Conservation (phyloP, 2,113 vertebrate genomes). For the Pollachius pollachius region DNA sequence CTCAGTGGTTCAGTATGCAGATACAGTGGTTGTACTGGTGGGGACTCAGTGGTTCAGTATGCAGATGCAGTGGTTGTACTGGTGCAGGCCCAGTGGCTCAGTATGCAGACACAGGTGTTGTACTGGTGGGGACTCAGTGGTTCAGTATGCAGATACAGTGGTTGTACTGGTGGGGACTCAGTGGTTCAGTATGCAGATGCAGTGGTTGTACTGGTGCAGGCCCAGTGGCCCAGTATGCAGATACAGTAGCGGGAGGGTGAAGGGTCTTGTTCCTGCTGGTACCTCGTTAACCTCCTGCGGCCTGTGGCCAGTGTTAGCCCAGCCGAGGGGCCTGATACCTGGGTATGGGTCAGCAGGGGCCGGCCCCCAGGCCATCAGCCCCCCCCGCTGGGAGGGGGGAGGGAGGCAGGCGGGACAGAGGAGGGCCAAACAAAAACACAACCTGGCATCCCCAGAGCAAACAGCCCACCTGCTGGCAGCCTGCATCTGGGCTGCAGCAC, state of each 20-base stretch:
- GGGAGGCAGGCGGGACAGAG: conserved; percentile 63
- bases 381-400: conserved; percentile 46
- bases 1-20: no score
- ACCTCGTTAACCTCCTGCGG: conserved; percentile 70
- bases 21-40: no score
- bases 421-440: conserved; percentile 75
- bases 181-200: no score
- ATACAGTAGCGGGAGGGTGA: conserved; percentile 42
- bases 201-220: no score
- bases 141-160: no score
- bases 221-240: no score
- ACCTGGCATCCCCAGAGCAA: conserved; percentile 70
- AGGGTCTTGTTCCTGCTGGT: conserved; percentile 67
- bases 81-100: no score
- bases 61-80: no score
- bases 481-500: conserved; percentile 65
- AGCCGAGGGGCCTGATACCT: conserved; percentile 62
- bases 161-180: no score
- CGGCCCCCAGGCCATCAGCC: conserved; percentile 52
- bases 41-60: no score
- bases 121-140: no score
- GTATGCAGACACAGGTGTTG: no score
- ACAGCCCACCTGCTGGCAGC: conserved; percentile 67
- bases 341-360: conserved; percentile 63
- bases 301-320: conserved; percentile 57